Evolutionary conservation across 53 echinoderm and acorn worm species (phyloP).

Genomic region (Holothuria leucospilota): DNA sequence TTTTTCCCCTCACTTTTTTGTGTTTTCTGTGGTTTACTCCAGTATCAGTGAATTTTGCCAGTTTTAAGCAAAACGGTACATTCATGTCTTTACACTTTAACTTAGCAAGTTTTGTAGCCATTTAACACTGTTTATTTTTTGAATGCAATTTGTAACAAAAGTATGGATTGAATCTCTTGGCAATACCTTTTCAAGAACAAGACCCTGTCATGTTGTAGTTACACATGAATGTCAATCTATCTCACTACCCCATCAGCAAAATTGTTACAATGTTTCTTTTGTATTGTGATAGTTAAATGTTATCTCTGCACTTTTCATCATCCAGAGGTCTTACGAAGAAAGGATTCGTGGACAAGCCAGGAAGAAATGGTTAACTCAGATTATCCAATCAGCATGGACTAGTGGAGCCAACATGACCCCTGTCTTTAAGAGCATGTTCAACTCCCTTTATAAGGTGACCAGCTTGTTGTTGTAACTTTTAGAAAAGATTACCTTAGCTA

Average conservation of each 20-base stretch:
- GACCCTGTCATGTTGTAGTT: background rate
- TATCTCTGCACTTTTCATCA: background rate
- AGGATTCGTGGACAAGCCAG: conserved; percentile 97
- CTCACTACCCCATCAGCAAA: background rate
- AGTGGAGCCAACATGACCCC: conserved; percentile 91
- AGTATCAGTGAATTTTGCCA: too few relatives aligned
- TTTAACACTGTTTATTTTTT: too few relatives aligned
- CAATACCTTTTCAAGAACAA: too few relatives aligned
- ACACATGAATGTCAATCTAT: background rate
- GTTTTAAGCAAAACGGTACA: too few relatives aligned
- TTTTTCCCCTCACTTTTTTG: too few relatives aligned
- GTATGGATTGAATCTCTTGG: too few relatives aligned
- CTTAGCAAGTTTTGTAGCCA: too few relatives aligned
- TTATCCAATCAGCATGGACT: conserved; percentile 92
- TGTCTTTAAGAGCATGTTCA: conserved; percentile 87
- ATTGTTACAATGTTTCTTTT: background rate
- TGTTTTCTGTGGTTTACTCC: too few relatives aligned
- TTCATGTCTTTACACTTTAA: too few relatives aligned
- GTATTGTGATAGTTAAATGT: background rate
- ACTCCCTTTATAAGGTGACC: conserved; percentile 88
- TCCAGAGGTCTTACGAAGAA: conserved; percentile 93
- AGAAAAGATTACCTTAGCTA: too few relatives aligned
- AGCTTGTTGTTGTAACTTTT: too few relatives aligned
- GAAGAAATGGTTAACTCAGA: conserved; percentile 95
- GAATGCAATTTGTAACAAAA: too few relatives aligned